A percentile compares a stretch with the other conserved stretches of the same genome.
Evolutionary conservation across 1,140 invertebrate species (phyloP).

Genomic region (Thaumatotibia leucotreta): DNA sequence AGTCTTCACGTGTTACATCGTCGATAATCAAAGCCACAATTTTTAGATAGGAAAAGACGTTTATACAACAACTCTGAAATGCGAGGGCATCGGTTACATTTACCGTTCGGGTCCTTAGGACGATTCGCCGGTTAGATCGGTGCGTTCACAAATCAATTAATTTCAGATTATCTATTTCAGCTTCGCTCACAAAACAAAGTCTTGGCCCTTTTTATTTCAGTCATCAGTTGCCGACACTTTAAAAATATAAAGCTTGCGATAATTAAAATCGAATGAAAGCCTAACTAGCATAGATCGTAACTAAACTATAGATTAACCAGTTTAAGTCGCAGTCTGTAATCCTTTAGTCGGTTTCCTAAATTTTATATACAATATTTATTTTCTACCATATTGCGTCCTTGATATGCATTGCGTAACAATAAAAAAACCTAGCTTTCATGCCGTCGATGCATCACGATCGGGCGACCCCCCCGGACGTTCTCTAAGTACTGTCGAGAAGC

Average conservation of each 20-base stretch:
- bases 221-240: constrained; percentile 73
- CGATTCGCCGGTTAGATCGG: background rate
- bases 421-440: constrained; percentile 75
- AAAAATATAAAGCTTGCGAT: constrained; percentile 71
- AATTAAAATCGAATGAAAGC: constrained; percentile 66
- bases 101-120: background rate
- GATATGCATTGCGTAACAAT: constrained; percentile 77
- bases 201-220: constrained; percentile 68
- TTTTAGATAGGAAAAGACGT: constrained; percentile 50
- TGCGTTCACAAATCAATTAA: constrained; percentile 40
- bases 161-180: constrained; percentile 50
- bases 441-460: constrained; percentile 55
- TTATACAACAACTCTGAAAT: constrained; percentile 66
- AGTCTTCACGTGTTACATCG: constrained; percentile 3
- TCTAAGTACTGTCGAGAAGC: constrained; percentile 71
- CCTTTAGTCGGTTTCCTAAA: constrained; percentile 59
- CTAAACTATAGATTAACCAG: constrained; percentile 69
- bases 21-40: constrained; percentile 43
- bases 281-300: constrained; percentile 72
- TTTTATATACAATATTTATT: constrained; percentile 76
- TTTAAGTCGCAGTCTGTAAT: constrained; percentile 68
- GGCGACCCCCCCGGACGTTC: constrained; percentile 33
- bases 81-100: constrained; percentile 63
- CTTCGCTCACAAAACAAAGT: constrained; percentile 53
- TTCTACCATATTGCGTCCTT: constrained; percentile 76